These are phyloP conservation scores for Sapayoa aenigma DNA, from an alignment of 2,113 vertebrate species.

Conservation along the genomic window DNA sequence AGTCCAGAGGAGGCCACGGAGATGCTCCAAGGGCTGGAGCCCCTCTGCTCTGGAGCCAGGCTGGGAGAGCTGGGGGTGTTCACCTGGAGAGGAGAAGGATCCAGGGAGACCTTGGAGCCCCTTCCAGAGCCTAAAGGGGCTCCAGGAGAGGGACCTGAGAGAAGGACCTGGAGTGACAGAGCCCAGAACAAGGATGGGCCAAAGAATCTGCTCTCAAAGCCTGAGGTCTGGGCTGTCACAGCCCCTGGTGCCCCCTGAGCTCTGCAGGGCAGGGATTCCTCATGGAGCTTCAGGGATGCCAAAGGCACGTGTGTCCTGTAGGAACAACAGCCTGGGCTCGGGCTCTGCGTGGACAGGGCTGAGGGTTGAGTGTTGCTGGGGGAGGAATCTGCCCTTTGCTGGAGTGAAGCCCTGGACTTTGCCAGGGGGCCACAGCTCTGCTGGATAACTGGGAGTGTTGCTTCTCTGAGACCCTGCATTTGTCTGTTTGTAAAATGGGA, in stretches of 20 bases:
- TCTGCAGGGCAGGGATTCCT: neutral
- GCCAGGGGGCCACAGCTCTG: neutral
- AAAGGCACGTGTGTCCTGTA: rapidly evolving
- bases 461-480: neutral
- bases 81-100: neutral
- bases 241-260: neutral
- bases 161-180: neutral
- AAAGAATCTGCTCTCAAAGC: neutral
- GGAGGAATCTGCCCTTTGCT: neutral
- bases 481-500: neutral
- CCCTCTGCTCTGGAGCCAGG: neutral
- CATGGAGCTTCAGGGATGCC: neutral
- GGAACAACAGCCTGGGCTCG: neutral
- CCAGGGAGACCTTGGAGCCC: neutral
- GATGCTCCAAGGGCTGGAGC: neutral
- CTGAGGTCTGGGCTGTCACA: neutral
- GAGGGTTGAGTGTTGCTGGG: neutral
- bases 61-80: neutral
- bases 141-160: neutral
- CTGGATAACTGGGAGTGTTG: neutral
- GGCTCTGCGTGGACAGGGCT: neutral
- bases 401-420: neutral
- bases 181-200: neutral
- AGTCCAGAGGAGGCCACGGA: neutral
- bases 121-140: neutral